These are phyloP conservation scores for Fopius arisanus DNA, from an alignment of 1,140 invertebrate genomes.

Conservation along the genomic window DNA sequence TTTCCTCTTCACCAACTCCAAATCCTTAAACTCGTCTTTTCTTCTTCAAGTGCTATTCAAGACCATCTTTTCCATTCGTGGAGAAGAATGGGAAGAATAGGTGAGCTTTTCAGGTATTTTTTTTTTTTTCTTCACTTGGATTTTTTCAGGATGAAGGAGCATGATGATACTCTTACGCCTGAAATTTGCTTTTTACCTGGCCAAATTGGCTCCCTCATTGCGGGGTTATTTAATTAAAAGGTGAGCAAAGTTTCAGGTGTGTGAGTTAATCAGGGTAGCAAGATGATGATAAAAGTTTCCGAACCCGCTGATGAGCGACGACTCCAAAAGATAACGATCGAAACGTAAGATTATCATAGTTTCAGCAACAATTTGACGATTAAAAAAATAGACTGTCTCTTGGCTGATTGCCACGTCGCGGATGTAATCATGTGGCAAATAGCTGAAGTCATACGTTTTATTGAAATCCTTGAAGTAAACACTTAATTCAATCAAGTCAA, in stretches of 20 bases:
- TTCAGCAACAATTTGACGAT: not conserved
- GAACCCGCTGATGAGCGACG: not conserved
- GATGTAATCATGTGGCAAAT: not conserved
- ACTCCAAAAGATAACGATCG: not conserved
- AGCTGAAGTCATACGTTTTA: not conserved
- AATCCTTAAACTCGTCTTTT: not conserved
- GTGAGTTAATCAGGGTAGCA: constrained; percentile 55
- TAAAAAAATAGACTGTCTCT: no score
- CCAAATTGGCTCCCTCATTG: constrained; percentile 49
- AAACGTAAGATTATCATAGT: not conserved
- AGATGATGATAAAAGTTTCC: not conserved
- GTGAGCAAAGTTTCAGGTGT: constrained; percentile 66
- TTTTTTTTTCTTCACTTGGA: not conserved
- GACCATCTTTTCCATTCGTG: not conserved
- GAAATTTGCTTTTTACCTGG: constrained; percentile 65
- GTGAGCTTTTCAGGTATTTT: not conserved
- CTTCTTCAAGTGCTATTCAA: constrained; percentile 5
- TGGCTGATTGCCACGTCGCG: not conserved
- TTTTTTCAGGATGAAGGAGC: constrained; percentile 18
- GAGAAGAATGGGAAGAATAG: not conserved
- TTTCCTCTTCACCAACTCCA: constrained; percentile 35
- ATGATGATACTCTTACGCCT: constrained; percentile 62
- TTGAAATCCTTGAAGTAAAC: constrained; percentile 2
- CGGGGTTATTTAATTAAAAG: constrained; percentile 49
- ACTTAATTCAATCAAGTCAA: not conserved